Base-by-base conservation (phyloP, 1,140 invertebrate species). In the Druon quercuslanigerum region DNA sequence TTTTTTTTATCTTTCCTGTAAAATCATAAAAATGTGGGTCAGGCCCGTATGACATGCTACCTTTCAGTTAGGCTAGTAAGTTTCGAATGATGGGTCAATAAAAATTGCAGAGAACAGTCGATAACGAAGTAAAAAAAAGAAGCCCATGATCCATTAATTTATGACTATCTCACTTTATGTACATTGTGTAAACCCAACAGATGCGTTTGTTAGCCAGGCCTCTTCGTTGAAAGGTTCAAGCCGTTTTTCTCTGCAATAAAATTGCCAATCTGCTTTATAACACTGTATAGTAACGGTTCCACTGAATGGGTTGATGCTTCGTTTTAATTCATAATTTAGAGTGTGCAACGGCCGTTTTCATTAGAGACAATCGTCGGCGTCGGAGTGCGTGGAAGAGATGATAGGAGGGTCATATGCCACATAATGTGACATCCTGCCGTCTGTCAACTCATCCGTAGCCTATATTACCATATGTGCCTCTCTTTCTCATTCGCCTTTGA, bases 371-470 rank as follows among this genome's bases (percentile, higher is more conserved):
- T 88, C 80, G 83, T 83, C 72, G 40, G 40, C 40, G 40, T 8
- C 40, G 73, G 73, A 82, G 78, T 79, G 78, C 72, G 76, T 71
- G 73, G 25, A 52, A 73, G 79, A 79, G 85, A 85, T 83, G 82
- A 83, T 83, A 83, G 76, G 80, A 84, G 81, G 87, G 85, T 87
- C 86, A 89, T 77, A 85, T 86, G 87, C 80, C 83, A 87, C 82
- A 79, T 88, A 88, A 89, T 87, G 83, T 86, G 86, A 89, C 86
- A 89, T 89, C 87, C 87, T 89, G 87, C 84, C 83, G 83, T 84
- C 85, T 82, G 83, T 84, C 85, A 78, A 79, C 81, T 87, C 84
- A 88, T 85, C 84, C 83, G 78, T 77, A 84, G 73, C 71, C 51
- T 77, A 82, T 77, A 86, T 85, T 83, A 87, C 82, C 85, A 85